phyloP scores from a whole-genome alignment of 2,113 vertebrate genomes.

The Apeltes quadracus region DNA sequence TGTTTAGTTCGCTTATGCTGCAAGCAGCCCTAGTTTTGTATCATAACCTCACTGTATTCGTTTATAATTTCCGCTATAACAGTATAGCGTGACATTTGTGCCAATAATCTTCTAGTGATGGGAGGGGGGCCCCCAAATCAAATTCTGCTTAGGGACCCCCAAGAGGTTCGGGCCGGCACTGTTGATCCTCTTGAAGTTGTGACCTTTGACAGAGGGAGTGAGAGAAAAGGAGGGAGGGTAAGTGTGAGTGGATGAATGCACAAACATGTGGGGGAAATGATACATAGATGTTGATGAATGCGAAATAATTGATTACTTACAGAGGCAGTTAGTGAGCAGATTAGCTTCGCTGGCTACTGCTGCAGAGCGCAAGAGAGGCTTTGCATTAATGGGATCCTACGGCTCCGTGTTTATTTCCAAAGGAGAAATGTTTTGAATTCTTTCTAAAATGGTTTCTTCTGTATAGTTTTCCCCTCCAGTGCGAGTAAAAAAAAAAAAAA shows the following conservation, averaged over 20 bases:
- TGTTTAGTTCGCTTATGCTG: no score
- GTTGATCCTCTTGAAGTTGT: slow-evolving; percentile 40
- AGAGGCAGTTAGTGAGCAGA: neutral
- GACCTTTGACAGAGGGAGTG: slow-evolving; percentile 49
- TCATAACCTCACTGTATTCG: no score
- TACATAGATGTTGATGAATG: neutral
- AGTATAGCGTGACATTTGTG: no score
- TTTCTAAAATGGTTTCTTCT: neutral
- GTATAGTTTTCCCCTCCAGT: slow-evolving; percentile 2
- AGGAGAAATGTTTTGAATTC: neutral
- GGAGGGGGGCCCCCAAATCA: no score
- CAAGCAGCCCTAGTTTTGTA: no score
- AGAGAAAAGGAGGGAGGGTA: neutral
- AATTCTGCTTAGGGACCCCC: no score
- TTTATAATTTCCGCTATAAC: no score
- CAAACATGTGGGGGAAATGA: neutral
- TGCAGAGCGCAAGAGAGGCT: neutral
- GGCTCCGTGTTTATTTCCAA: neutral
- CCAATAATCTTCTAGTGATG: no score
- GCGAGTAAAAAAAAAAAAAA: neutral
- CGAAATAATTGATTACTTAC: neutral
- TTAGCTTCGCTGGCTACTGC: neutral
- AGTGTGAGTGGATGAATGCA: slow-evolving; percentile 7
- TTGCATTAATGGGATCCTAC: neutral
- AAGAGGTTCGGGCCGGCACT: no score